These are phyloP conservation scores for Gymnogyps californianus DNA, from an alignment of 2,113 vertebrate genomes.

Conservation along the genomic window DNA sequence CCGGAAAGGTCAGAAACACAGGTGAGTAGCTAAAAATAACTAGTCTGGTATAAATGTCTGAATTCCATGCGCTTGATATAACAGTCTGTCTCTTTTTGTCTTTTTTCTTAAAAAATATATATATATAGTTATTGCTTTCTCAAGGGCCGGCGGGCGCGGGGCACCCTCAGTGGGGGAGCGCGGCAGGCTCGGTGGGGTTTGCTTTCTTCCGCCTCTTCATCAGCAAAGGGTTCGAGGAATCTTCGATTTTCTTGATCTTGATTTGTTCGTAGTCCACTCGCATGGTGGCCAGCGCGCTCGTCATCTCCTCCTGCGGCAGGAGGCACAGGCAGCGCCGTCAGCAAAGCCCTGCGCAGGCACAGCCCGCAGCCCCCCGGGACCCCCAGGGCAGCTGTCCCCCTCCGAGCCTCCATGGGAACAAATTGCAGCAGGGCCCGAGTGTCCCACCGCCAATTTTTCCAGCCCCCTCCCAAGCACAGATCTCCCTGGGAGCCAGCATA, in stretches of 20 bases:
- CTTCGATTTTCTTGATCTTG: constrained; percentile 97
- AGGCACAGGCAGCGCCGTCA: background rate
- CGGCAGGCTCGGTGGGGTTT: constrained; percentile 59
- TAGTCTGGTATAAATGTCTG: constrained; percentile 66
- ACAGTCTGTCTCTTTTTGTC: constrained; percentile 57
- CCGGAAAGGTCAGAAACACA: constrained; percentile 41
- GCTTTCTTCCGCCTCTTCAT: constrained; percentile 93
- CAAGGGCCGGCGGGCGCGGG: background rate
- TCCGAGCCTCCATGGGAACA: accelerated
- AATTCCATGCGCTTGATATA: constrained; percentile 46
- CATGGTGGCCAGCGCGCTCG: constrained; percentile 97
- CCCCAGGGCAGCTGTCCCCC: background rate
- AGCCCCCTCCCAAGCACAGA: background rate
- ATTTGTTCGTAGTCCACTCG: constrained; percentile 96
- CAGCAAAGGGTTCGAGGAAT: constrained; percentile 93
- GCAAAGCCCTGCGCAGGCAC: background rate
- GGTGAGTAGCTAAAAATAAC: constrained; percentile 68
- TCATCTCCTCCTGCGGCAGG: constrained; percentile 92
- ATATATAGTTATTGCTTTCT: constrained; percentile 85
- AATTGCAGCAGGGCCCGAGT: accelerated
- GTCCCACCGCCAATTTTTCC: accelerated
- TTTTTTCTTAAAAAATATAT: constrained; percentile 60
- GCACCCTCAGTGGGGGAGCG: constrained; percentile 72
- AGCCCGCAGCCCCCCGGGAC: accelerated
- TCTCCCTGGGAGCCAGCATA: accelerated